Percentiles rank a stretch among this genome's conserved stretches.
Evolutionary conservation across 2,113 vertebrate species (phyloP).

Genomic region (Pluvialis apricaria): DNA sequence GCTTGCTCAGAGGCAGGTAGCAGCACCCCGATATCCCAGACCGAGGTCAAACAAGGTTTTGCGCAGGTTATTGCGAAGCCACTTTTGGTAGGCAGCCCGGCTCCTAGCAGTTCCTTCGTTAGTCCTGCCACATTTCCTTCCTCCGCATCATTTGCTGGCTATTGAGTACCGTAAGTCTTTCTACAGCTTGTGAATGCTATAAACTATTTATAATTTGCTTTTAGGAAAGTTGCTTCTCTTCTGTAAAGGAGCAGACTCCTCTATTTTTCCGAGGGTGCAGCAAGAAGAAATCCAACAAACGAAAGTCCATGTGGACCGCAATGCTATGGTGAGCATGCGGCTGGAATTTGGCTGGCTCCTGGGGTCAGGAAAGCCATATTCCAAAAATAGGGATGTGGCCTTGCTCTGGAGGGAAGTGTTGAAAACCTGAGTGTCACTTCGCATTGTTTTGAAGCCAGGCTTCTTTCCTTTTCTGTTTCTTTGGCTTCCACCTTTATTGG

Average conservation of each 20-base stretch:
- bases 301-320: slow-evolving; percentile 88
- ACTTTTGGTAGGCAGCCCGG: neutral
- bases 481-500: slow-evolving; percentile 20
- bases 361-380: neutral
- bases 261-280: slow-evolving; percentile 89
- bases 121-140: neutral
- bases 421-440: slow-evolving; percentile 6
- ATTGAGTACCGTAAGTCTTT: neutral
- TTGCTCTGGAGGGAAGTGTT: slow-evolving; percentile 33
- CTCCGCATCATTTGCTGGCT: neutral
- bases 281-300: slow-evolving; percentile 86
- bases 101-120: neutral
- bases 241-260: slow-evolving; percentile 97
- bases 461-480: neutral
- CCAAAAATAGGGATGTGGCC: slow-evolving; percentile 35
- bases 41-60: neutral
- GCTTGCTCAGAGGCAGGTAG: neutral
- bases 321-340: slow-evolving; percentile 81
- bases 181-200: neutral
- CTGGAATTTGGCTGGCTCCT: neutral
- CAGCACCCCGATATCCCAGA: rapidly evolving
- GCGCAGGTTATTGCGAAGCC: neutral
- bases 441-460: neutral
- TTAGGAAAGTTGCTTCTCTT: slow-evolving; percentile 90
- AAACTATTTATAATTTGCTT: slow-evolving; percentile 41